Conservation (phyloP, 2,888 invertebrate genomes). For the Himalopsyche kuldschensis region DNA sequence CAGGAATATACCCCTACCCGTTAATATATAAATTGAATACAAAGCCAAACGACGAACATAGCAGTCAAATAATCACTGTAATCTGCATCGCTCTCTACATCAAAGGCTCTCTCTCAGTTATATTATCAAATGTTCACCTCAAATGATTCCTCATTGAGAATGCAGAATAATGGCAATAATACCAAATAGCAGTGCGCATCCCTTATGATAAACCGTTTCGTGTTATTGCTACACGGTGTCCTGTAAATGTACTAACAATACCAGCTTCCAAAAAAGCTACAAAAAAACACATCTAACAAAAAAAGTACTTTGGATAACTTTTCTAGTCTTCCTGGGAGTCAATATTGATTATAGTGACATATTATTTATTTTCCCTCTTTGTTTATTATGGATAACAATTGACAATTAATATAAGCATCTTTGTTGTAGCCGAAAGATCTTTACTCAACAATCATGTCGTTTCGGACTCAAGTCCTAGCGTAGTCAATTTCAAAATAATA, state of each 20-base stretch:
- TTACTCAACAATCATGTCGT: no score
- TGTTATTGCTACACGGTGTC: not conserved
- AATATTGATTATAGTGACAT: no score
- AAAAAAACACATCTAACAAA: no score
- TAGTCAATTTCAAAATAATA: no score
- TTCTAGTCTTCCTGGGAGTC: no score
- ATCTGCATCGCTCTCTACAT: conserved; percentile 30
- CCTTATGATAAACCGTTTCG: not conserved
- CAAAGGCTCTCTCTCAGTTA: conserved; percentile 23
- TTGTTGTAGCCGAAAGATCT: no score
- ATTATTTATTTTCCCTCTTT: no score
- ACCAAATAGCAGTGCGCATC: not conserved
- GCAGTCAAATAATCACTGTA: conserved; percentile 32
- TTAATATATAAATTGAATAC: conserved; percentile 24
- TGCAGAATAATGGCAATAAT: conserved; percentile 33
- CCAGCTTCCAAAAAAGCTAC: no score
- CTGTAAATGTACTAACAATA: not conserved
- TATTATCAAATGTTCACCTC: conserved; percentile 34
- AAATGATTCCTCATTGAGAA: conserved; percentile 32
- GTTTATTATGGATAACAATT: no score
- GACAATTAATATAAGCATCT: no score
- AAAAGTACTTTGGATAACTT: no score
- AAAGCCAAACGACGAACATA: conserved; percentile 17
- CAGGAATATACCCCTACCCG: not conserved
- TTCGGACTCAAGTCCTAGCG: no score